Evolutionary conservation across 2,113 vertebrate genomes (phyloP).

Genomic region (Ia io): DNA sequence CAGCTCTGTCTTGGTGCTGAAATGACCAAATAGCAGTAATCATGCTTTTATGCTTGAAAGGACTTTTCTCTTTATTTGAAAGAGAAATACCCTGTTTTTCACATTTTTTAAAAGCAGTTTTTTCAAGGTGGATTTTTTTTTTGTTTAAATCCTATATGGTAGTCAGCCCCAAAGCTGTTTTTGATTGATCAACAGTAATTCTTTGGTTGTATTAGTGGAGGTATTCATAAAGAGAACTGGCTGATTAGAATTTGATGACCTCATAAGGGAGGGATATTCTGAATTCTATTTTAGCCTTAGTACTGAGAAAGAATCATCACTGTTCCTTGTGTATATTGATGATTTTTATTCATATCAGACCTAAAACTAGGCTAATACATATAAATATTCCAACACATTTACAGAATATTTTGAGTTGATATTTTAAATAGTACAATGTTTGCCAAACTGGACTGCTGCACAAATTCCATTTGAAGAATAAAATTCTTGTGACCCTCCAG

Average conservation of each 20-base stretch:
- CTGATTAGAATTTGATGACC: slow-evolving; percentile 39
- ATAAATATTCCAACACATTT: slow-evolving; percentile 39
- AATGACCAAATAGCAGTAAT: slow-evolving; percentile 27
- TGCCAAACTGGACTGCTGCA: neutral
- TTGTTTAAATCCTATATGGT: neutral
- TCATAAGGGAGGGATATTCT: slow-evolving; percentile 63
- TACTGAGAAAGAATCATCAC: slow-evolving; percentile 52
- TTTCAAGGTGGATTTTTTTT: neutral
- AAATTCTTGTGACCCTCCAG: neutral
- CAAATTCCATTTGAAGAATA: neutral
- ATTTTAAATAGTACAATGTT: slow-evolving; percentile 31
- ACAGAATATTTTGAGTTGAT: neutral
- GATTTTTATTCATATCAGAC: slow-evolving; percentile 58
- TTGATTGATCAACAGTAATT: slow-evolving; percentile 32
- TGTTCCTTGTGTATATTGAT: slow-evolving; percentile 50
- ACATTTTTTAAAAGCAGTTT: neutral
- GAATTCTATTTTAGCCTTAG: neutral
- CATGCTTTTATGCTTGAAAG: neutral
- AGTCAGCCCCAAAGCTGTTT: neutral
- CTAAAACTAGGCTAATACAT: slow-evolving; percentile 45
- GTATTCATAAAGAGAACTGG: slow-evolving; percentile 60
- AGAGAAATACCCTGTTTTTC: neutral
- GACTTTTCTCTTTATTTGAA: neutral
- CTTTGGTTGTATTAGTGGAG: slow-evolving; percentile 26
- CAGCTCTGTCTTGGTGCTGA: neutral